These are phyloP conservation scores for Microtus pennsylvanicus DNA, from an alignment of 2,113 vertebrate genomes.

Conservation along the genomic window DNA sequence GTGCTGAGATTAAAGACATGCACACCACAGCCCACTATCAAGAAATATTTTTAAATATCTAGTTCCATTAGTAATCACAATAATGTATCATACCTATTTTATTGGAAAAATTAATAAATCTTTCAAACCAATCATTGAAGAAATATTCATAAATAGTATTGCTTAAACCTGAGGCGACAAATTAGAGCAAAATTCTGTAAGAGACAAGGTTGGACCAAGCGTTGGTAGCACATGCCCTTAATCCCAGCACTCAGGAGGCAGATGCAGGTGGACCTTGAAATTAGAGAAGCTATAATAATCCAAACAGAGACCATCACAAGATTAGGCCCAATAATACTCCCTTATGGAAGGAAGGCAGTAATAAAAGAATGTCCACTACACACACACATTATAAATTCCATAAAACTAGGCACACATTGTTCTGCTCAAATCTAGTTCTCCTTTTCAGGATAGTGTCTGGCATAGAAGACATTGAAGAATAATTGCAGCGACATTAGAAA, in stretches of 20 bases:
- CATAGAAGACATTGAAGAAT: background rate
- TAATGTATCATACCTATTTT: background rate
- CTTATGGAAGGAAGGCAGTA: background rate
- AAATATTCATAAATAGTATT: background rate
- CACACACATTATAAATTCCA: background rate
- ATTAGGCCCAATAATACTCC: background rate
- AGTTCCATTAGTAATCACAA: background rate
- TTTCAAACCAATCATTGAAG: background rate
- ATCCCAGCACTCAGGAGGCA: no score
- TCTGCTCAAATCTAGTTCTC: constrained; percentile 32
- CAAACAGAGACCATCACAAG: background rate
- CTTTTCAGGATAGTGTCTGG: background rate
- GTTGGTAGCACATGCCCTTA: no score
- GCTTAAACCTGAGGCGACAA: background rate
- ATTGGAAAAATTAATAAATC: background rate
- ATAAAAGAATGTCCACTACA: background rate
- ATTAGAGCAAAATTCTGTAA: background rate
- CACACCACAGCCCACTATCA: background rate
- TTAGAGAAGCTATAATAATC: background rate
- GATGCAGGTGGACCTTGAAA: no score
- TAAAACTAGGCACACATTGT: background rate
- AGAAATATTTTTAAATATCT: background rate
- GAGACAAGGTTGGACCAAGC: background rate
- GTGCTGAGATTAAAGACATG: background rate
- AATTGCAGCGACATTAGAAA: background rate